These are phyloP conservation scores for Phymorhynchus buccinoides DNA, from an alignment of 1,140 invertebrate genomes.

Conservation along the genomic window DNA sequence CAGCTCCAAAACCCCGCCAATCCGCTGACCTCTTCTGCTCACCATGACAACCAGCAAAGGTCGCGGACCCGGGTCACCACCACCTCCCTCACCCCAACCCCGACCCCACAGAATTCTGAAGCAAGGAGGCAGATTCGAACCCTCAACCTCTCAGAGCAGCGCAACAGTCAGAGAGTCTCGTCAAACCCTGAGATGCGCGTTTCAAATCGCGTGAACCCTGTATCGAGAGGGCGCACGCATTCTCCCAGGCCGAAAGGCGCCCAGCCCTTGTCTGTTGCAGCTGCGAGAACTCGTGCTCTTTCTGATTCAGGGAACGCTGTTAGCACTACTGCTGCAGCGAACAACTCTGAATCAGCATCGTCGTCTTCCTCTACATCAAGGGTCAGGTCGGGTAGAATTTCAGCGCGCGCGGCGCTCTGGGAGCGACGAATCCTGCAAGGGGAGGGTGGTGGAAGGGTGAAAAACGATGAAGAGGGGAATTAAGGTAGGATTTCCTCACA, in stretches of 20 bases:
- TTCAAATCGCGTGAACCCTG: too few relatives aligned
- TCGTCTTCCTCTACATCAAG: slow-evolving; percentile 45
- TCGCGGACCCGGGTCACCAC: too few relatives aligned
- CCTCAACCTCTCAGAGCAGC: background rate
- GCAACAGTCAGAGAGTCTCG: too few relatives aligned
- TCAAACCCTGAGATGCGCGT: too few relatives aligned
- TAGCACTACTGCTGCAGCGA: background rate
- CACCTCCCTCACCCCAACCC: background rate
- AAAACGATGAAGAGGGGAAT: slow-evolving; percentile 48
- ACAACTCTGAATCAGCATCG: too few relatives aligned
- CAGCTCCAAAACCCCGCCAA: slow-evolving; percentile 3
- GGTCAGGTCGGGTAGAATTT: slow-evolving; percentile 61
- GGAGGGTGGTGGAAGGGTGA: slow-evolving; percentile 23
- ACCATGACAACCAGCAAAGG: background rate
- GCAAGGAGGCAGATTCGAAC: background rate
- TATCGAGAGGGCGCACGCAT: background rate
- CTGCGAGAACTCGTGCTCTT: background rate
- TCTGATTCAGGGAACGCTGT: background rate
- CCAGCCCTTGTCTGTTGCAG: background rate
- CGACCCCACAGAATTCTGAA: background rate
- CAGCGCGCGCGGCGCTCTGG: slow-evolving; percentile 64
- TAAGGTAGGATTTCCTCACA: slow-evolving; percentile 63
- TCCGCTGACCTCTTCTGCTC: background rate
- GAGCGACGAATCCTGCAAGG: slow-evolving; percentile 60
- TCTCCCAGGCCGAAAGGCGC: slow-evolving; percentile 17